These are phyloP conservation scores for Myotis yumanensis DNA, from an alignment of 2,113 vertebrate species.

Conservation along the genomic window DNA sequence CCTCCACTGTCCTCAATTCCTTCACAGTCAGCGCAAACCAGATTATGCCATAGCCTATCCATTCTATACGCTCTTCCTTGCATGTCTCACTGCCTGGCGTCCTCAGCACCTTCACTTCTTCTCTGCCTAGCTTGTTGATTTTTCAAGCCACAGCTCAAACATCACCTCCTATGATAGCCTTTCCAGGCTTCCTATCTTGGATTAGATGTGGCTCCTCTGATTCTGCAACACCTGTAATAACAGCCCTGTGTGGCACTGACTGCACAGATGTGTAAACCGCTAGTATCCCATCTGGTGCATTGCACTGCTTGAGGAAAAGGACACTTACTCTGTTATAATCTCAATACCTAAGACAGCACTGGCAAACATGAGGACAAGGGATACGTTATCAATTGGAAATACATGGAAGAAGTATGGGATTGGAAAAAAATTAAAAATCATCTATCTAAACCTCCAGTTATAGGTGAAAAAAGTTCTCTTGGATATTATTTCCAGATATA, in stretches of 20 bases:
- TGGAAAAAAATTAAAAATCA: neutral
- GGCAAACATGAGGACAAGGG: neutral
- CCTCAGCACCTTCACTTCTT: neutral
- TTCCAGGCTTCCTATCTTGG: neutral
- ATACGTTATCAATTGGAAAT: neutral
- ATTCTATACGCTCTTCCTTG: neutral
- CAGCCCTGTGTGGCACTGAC: neutral
- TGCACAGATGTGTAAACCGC: neutral
- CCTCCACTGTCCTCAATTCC: neutral
- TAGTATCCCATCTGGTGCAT: neutral
- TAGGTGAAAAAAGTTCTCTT: neutral
- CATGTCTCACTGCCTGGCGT: neutral
- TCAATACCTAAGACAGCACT: neutral
- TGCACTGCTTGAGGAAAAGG: neutral
- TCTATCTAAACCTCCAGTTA: neutral
- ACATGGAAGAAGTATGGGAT: neutral
- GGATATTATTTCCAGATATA: neutral
- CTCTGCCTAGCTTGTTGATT: neutral
- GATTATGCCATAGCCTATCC: neutral
- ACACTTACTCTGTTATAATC: neutral
- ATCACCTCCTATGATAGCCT: neutral
- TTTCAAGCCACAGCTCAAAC: neutral
- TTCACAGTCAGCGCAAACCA: neutral
- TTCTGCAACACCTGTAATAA: neutral
- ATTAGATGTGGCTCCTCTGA: neutral